A percentile compares a stretch with the other conserved stretches of the same genome.
phyloP scores from a whole-genome alignment of 2,113 vertebrate genomes.

The Pelecanoides urinatrix region DNA sequence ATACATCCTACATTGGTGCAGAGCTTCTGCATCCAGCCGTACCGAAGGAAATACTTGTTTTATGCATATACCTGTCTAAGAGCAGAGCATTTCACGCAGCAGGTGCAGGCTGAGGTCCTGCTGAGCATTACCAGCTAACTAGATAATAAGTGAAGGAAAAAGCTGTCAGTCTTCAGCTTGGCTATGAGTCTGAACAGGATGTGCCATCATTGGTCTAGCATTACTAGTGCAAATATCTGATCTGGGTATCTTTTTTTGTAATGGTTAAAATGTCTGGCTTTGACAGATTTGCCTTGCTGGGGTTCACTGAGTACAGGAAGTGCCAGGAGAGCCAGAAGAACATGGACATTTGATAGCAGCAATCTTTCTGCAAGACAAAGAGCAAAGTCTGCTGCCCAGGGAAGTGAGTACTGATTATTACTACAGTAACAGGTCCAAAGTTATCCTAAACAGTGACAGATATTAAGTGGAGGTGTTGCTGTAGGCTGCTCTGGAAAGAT shows the following conservation, averaged over 20 bases:
- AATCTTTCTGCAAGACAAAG: neutral
- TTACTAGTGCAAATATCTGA: neutral
- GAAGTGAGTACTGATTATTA: neutral
- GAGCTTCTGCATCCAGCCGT: neutral
- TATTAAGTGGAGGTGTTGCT: neutral
- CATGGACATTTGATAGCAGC: neutral
- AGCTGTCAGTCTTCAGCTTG: neutral
- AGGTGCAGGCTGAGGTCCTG: neutral
- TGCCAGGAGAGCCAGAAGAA: neutral
- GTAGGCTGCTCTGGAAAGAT: neutral
- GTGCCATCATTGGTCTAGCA: neutral
- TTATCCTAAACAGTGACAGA: neutral
- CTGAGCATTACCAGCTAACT: neutral
- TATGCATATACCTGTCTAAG: neutral
- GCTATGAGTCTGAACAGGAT: neutral
- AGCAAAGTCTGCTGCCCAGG: neutral
- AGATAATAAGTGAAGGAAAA: neutral
- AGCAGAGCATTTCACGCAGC: neutral
- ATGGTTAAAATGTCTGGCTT: neutral
- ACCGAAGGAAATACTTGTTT: neutral
- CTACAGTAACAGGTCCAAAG: neutral
- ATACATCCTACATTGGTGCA: accelerated
- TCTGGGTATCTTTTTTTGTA: neutral
- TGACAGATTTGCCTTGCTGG: neutral
- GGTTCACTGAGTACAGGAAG: neutral